Base-by-base conservation (phyloP, 2,113 vertebrate species). In the Gasterosteus nipponicus region DNA sequence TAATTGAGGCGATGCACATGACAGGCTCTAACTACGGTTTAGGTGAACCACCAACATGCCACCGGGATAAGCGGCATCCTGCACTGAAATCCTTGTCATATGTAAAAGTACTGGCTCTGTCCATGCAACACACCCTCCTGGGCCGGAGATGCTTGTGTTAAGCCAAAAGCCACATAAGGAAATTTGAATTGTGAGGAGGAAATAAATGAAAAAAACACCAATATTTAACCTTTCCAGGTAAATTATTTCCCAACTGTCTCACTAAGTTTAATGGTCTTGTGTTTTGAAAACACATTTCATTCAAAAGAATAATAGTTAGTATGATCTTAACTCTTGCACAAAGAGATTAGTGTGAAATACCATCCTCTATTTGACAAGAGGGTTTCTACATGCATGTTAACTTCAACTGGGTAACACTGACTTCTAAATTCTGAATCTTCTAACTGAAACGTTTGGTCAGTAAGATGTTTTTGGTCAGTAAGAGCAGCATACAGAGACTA, bases 401-500 rank as follows among this genome's bases (percentile, higher is more conserved):
- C 29, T 62, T 22, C 44, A 66, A 81, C n/a, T 78, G 19, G 29
- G 56, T 12, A 49, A 60, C 2, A 16, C 44, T 62, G 44, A 62
- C 16, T 59, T 69, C n/a, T 44, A 64, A 78, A 64, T 10, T 33
- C 4, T 49, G 19, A 42, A 47, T 57, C 33, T 33, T 35, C 58
- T 29, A 56, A 77, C 62, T 66, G 7, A 60, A 70, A 80, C 49
- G 8, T 26, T 26, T 26, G 22, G 22, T 26, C 22, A 26, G 1
- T 61, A 71, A 38, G 10, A 10, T 31, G 66, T 60, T 75, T 77
- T 54, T 6, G 35, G 53, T 69, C 61, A 46, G 62, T 58, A 60
- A 71, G 15, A 72, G 31, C 31, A 42, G 51, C 47, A 78, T 57
- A 73, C 12, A 62, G 42, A 38, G 18, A 82, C 35, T 47, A 49